phyloP scores from a whole-genome alignment of 2,113 vertebrate genomes.

The Callaeas wilsoni region DNA sequence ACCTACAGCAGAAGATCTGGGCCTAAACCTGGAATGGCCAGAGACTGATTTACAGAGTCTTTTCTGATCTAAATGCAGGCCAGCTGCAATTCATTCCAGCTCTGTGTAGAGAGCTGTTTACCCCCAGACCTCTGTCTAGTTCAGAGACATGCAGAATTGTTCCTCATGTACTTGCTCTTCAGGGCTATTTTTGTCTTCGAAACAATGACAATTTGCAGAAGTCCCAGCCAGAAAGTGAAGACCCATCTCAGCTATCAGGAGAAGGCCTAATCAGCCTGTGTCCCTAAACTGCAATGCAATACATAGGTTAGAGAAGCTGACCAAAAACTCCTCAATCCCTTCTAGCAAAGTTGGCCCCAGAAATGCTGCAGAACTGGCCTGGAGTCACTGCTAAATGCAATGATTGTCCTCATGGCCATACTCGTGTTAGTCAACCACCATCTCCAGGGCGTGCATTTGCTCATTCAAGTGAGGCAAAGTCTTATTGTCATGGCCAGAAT shows the following conservation, averaged over 20 bases:
- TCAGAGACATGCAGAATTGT: background rate
- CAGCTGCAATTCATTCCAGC: background rate
- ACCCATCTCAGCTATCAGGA: background rate
- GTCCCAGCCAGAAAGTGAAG: background rate
- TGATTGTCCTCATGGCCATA: background rate
- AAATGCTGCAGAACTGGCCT: background rate
- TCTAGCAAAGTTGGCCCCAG: background rate
- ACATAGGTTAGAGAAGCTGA: background rate
- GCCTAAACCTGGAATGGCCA: background rate
- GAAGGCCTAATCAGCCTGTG: background rate
- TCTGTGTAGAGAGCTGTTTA: background rate
- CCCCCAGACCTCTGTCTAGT: background rate
- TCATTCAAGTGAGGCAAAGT: background rate
- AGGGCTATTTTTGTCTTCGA: background rate
- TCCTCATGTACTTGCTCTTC: background rate
- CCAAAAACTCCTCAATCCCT: background rate
- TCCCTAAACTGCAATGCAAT: background rate
- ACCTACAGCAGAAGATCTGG: background rate
- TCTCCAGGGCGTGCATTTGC: background rate
- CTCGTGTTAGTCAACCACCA: background rate
- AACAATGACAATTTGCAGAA: background rate
- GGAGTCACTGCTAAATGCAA: background rate
- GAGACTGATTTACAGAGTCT: background rate
- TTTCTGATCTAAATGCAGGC: background rate
- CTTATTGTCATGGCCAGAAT: background rate